Conservation (phyloP, 2,888 invertebrate genomes). For the Nomada ruficornis region DNA sequence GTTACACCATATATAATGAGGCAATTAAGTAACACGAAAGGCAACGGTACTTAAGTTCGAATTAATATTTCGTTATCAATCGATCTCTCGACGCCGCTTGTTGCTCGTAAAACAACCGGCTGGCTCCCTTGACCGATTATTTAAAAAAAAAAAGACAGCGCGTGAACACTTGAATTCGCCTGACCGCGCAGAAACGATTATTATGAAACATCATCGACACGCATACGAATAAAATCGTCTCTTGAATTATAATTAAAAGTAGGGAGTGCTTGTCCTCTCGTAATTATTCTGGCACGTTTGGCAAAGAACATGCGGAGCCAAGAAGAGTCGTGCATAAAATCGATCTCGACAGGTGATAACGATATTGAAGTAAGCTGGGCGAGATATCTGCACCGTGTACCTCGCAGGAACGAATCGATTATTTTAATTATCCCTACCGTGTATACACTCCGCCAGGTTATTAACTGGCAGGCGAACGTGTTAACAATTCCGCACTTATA, state of each 20-base stretch:
- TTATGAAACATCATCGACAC: neutral
- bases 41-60: slow-evolving; percentile 57
- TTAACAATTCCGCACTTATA: neutral
- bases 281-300: slow-evolving; percentile 15
- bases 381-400: neutral
- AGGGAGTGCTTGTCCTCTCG: neutral
- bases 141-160: slow-evolving; percentile 3
- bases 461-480: neutral
- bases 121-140: slow-evolving; percentile 27
- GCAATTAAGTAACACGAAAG: slow-evolving; percentile 62
- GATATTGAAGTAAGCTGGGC: neutral
- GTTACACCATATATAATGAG: slow-evolving; percentile 61
- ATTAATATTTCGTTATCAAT: slow-evolving; percentile 61
- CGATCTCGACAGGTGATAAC: neutral
- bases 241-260: neutral
- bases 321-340: slow-evolving; percentile 3
- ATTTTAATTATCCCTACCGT: slow-evolving; percentile 3
- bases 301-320: neutral
- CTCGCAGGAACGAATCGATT: slow-evolving; percentile 1
- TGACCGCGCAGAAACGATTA: neutral
- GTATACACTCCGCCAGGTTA: neutral
- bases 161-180: neutral
- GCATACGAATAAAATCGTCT: neutral
- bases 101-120: slow-evolving; percentile 33
- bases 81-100: slow-evolving; percentile 43